Percentiles rank a stretch among this genome's conserved stretches.
phyloP scores from a whole-genome alignment of 2,113 vertebrate species.

The Muscicapa adusta region DNA sequence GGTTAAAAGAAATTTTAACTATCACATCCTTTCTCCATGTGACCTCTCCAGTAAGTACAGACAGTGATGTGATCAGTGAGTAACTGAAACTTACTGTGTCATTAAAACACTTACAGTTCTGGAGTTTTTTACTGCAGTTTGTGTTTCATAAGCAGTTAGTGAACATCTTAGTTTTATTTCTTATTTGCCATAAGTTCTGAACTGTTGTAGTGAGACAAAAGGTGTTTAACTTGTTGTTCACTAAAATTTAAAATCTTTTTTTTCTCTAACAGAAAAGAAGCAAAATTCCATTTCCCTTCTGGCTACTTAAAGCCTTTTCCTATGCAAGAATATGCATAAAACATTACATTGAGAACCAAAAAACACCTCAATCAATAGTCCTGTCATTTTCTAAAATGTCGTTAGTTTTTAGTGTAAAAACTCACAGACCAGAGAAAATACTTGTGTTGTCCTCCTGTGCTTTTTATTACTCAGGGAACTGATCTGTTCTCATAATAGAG shows the following conservation, averaged over 20 bases:
- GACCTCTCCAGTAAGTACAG: constrained; percentile 90
- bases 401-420: not conserved
- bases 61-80: not conserved
- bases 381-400: not conserved
- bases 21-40: constrained; percentile 93
- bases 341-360: not conserved
- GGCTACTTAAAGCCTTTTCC: not conserved
- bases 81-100: not conserved
- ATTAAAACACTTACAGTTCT: not conserved
- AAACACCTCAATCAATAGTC: not conserved
- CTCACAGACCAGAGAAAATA: not conserved
- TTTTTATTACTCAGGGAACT: not conserved
- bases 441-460: not conserved
- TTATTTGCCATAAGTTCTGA: not conserved
- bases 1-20: constrained; percentile 96
- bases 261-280: not conserved
- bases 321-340: not conserved
- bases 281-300: not conserved
- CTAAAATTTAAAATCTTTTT: not conserved
- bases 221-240: not conserved
- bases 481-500: not conserved
- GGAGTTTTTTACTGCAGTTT: not conserved
- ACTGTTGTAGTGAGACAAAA: not conserved
- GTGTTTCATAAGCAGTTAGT: not conserved
- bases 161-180: not conserved